A percentile compares a stretch with the other conserved stretches of the same genome.
phyloP scores from a whole-genome alignment of 1,140 invertebrate genomes.

The Drosophila ironensis region DNA sequence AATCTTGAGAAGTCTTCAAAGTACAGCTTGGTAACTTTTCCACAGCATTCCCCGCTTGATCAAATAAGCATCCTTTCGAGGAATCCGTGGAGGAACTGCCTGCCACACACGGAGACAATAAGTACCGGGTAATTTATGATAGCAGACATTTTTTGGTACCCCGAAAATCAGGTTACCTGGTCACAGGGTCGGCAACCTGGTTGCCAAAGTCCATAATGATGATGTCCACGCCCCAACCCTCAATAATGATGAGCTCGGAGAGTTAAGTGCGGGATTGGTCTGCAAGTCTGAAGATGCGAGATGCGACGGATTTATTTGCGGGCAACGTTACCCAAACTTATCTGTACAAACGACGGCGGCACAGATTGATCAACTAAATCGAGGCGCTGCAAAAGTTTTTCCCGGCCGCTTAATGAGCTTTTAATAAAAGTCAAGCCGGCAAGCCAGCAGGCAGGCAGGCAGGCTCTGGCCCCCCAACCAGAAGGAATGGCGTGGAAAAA shows the following conservation, averaged over 20 bases:
- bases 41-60: no score
- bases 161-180: no score
- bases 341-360: slow-evolving; percentile 29
- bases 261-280: slow-evolving; percentile 10
- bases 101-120: no score
- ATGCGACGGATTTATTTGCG: slow-evolving; percentile 60
- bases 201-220: slow-evolving; percentile 60
- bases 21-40: no score
- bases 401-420: slow-evolving; percentile 71
- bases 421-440: slow-evolving; percentile 73
- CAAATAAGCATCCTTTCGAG: no score
- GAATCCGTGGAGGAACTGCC: no score
- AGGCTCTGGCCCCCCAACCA: neutral
- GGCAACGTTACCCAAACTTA: slow-evolving; percentile 33
- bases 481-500: slow-evolving; percentile 32
- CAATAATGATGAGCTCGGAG: slow-evolving; percentile 34
- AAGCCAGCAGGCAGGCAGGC: neutral
- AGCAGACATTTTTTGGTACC: no score
- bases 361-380: slow-evolving; percentile 50
- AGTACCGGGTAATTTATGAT: no score
- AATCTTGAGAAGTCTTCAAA: no score
- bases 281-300: slow-evolving; percentile 10
- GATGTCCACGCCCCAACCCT: slow-evolving; percentile 46
- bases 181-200: slow-evolving; percentile 29
- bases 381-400: slow-evolving; percentile 52